Base-by-base conservation (phyloP, 37 sponge, comb jelly and placozoan genomes). In the Chondrilla cf. caribensis region DNA sequence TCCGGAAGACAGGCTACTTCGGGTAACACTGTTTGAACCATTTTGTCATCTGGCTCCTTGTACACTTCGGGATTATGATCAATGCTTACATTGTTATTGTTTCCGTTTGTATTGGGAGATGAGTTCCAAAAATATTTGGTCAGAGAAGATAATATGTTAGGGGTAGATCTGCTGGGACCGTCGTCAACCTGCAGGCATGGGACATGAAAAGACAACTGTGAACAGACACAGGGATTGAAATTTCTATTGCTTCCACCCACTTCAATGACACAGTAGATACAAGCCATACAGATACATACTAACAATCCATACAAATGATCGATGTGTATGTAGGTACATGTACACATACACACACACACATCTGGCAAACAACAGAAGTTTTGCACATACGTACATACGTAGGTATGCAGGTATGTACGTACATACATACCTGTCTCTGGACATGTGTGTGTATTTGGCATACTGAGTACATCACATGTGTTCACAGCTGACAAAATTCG, bases 1-100 rank as follows among this genome's bases (percentile, higher is more conserved):
- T 29, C 64, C 7, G 76, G 76, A 7, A 73, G 40, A 73, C 76
- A 73, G 15, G 76, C 41, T 37, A 73, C 76, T 38, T 73, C 76
- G 17, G 68, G 35, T 33, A 33, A 28, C 1, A 6, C 29, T 18
- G 68, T 28, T 33, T 67, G 35, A 1, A 67, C 33, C 1, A 33
- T 18, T 31, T 28, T 32, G 17, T 28, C 33, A 31, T 67, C 32
- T 31, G 29, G 68, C 29, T 28, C 68, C 29, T 29, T n/a, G 68
- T 32, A 8, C 4, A 28, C 68, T 18, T 67, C 31, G n/a, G 51
- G 11, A 47, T 15, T 26, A 15, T 33, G 29, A 33, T 8, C 35
- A 31, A 67, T 31, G 32, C 35, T 67, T 33, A 17, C 29, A 31
- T 31, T 67, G 68, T 67, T 67, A 1, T 28, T 29, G 35, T 67